Evolutionary conservation across 2,888 invertebrate genomes (phyloP), one percentile per base, ranked within the genome.

Genomic region (Aporophyla lueneburgensis): DNA sequence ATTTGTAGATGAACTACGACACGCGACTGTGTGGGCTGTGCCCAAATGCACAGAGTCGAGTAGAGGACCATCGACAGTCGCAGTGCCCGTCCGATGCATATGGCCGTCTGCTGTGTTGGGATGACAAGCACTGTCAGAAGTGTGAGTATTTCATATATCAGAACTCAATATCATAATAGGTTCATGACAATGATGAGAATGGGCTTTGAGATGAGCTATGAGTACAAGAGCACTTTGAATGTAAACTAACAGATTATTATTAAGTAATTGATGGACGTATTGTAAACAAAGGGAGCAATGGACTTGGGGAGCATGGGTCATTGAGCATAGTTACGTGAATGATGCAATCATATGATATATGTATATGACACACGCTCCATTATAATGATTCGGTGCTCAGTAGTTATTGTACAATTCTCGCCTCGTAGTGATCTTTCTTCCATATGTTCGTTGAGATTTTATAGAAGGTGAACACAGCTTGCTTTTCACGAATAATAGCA

Each of bases 41-140:
- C 75, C 96, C 95, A 4, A 92, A 94, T 84, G 94, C 94, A 40
- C 93, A 93, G 84, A 93, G 94, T 84, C 93, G 94, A 5, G 88
- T 90, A 68, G 90, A 93, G 66, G 93, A 93, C 80, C 91, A 89
- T 81, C 89, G 92, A 59, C 92, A 89, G 80, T 80, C 90, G 5
- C 93, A 93, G 85, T 96, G 96, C 71, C 95, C 95, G 2, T 88
- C 93, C 4, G 95, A 95, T 81, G 89, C 93, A 46, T 92, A 92
- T 73, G 96, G 96, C 27, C 95, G 97, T 19, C 94, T 97, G 74
- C 96, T 98, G 51, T 99, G 99, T 94, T 99, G 99, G 99, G 98
- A 98, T 92, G 97, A 97, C 86, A 97, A 97, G 71, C 95, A 97
- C 91, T 99, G 99, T 91, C 99, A 99, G 94, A 98, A 97, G 96